phyloP scores from a whole-genome alignment of 2,797 vertebrate species.

The Lagodon rhomboides region DNA sequence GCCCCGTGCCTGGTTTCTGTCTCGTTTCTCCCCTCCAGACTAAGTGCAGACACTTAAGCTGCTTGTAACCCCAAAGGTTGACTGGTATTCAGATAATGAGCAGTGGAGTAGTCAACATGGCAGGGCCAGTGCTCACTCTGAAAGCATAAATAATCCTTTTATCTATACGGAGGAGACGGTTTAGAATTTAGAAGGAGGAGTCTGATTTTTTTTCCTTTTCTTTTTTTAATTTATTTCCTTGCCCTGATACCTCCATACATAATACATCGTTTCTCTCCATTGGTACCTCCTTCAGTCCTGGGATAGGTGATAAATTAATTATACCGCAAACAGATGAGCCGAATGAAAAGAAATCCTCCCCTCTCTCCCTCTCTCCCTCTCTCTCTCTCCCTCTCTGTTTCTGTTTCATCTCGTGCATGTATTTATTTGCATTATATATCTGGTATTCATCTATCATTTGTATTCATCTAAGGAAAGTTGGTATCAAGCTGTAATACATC shows the following conservation, averaged over 20 bases:
- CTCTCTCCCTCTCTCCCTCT: neutral
- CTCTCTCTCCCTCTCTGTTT: slow-evolving; percentile 8
- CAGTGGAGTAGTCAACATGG: slow-evolving; percentile 43
- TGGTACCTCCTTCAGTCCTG: slow-evolving; percentile 57
- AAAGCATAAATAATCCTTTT: slow-evolving; percentile 65
- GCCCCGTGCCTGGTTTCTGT: slow-evolving; percentile 39
- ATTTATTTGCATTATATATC: slow-evolving; percentile 32
- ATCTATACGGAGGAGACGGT: slow-evolving; percentile 37
- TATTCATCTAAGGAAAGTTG: slow-evolving; percentile 36
- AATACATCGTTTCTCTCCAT: slow-evolving; percentile 68
- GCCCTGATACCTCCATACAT: slow-evolving; percentile 71
- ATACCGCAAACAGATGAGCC: slow-evolving; percentile 62
- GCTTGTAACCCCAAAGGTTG: slow-evolving; percentile 67
- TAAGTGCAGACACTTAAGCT: slow-evolving; percentile 59
- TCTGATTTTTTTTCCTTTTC: slow-evolving; percentile 5
- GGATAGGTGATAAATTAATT: slow-evolving; percentile 78
- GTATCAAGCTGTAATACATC: slow-evolving; percentile 17
- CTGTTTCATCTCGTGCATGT: slow-evolving; percentile 20
- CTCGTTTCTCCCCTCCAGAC: slow-evolving; percentile 31
- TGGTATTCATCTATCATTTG: slow-evolving; percentile 48
- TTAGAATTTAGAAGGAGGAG: slow-evolving; percentile 38
- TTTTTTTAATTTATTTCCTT: slow-evolving; percentile 52
- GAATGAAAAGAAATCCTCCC: slow-evolving; percentile 31
- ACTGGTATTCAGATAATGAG: slow-evolving; percentile 66
- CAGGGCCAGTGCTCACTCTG: slow-evolving; percentile 35